Conservation (phyloP, 2,113 vertebrate species). For the Albula glossodonta region DNA sequence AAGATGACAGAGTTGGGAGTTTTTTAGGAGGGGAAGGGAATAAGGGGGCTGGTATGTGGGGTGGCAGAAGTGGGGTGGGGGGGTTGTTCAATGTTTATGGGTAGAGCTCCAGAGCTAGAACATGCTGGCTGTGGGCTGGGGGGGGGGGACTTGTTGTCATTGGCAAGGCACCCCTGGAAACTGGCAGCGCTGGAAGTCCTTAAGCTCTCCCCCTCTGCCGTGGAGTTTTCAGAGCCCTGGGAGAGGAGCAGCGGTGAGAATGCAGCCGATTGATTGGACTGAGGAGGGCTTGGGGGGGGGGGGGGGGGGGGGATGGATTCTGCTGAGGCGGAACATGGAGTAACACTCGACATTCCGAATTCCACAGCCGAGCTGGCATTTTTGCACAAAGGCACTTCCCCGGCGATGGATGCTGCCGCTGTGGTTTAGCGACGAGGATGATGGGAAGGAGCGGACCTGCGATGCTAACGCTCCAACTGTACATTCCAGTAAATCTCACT, state of each 20-base stretch:
- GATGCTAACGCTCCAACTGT: neutral
- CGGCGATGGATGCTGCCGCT: neutral
- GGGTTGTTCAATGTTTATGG: neutral
- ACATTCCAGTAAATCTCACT: neutral
- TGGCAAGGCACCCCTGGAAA: neutral
- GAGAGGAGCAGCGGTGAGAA: neutral
- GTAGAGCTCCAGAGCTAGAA: neutral
- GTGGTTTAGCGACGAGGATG: neutral
- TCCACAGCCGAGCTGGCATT: neutral
- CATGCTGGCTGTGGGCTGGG: neutral
- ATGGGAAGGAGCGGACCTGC: neutral
- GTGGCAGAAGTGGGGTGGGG: neutral
- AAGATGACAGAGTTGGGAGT: neutral
- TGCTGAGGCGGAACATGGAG: neutral
- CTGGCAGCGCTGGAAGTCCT: neutral
- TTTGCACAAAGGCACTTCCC: neutral
- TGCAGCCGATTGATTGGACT: neutral
- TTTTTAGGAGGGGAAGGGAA: too few relatives aligned
- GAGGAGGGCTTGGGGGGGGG: too few relatives aligned
- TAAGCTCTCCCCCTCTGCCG: neutral
- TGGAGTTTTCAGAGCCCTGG: neutral
- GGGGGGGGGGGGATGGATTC: neutral
- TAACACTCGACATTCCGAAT: neutral
- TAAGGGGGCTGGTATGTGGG: neutral
- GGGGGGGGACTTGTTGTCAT: slow-evolving; percentile 17